These are phyloP conservation scores for Mesorhabditis belari DNA, from an alignment of 2,888 invertebrate genomes.

Conservation along the genomic window DNA sequence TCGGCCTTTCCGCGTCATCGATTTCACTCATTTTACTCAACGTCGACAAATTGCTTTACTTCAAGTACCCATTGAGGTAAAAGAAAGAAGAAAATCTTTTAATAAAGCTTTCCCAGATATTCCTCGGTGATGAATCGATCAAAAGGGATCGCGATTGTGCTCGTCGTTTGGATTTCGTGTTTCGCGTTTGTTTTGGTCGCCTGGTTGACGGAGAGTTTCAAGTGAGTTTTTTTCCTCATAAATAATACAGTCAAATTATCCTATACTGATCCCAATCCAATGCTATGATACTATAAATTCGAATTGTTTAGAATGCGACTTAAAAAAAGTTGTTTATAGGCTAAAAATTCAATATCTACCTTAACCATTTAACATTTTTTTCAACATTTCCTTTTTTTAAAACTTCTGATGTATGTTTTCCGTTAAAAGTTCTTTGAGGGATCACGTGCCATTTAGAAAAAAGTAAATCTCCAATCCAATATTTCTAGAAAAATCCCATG, in stretches of 20 bases:
- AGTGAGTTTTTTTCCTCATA: conserved; percentile 7
- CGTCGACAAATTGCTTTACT: conserved; percentile 48
- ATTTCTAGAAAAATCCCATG: too few species aligned
- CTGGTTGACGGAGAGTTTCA: conserved; percentile 31
- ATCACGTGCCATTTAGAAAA: too few species aligned
- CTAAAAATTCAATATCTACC: too few species aligned
- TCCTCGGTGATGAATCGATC: conserved; percentile 38
- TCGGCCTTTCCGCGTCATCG: conserved; percentile 45
- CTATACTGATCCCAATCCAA: neutral
- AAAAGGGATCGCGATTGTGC: conserved; percentile 31
- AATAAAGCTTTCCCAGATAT: conserved; percentile 32
- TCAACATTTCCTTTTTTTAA: too few species aligned
- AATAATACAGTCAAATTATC: neutral
- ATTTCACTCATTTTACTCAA: conserved; percentile 48
- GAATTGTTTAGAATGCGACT: too few species aligned
- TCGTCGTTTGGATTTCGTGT: conserved; percentile 36
- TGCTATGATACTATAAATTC: too few species aligned
- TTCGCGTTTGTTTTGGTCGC: conserved; percentile 39
- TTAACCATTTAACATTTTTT: too few species aligned
- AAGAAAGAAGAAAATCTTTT: neutral
- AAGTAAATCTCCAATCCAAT: too few species aligned
- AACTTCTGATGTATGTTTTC: too few species aligned
- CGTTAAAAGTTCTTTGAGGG: too few species aligned
- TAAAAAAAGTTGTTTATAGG: too few species aligned
- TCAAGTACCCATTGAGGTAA: conserved; percentile 48